Percentiles rank a stretch among this genome's conserved stretches.
Conservation (phyloP, 2,113 vertebrate species). For the Tinamus guttatus region DNA sequence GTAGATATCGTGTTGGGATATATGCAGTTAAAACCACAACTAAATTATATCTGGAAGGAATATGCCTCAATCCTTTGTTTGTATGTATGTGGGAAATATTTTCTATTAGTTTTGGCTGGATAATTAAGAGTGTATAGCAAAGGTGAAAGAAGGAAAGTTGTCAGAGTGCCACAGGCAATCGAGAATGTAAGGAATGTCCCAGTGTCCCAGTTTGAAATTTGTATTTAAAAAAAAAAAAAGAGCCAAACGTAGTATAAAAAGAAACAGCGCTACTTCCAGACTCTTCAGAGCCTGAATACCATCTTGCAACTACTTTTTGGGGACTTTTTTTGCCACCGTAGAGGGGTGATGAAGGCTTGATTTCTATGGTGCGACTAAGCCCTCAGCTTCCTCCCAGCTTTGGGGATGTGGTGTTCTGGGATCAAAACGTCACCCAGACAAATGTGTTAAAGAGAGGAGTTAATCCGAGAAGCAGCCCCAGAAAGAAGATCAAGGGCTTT, state of each 20-base stretch:
- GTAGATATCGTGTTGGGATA: neutral
- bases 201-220: neutral
- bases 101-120: slow-evolving; percentile 14
- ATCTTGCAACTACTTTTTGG: neutral
- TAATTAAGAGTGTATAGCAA: neutral
- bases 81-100: slow-evolving; percentile 26
- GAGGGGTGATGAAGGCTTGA: neutral
- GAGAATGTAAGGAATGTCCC: neutral
- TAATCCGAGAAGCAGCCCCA: neutral
- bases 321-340: neutral
- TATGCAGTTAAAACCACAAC: slow-evolving; percentile 40
- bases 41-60: slow-evolving; percentile 49
- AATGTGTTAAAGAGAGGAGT: neutral
- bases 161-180: neutral
- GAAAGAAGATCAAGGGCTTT: neutral
- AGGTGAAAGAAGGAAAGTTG: slow-evolving; percentile 1
- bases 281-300: neutral
- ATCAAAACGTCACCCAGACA: neutral
- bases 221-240: neutral
- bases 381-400: neutral
- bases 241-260: neutral
- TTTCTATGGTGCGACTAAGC: neutral
- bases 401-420: neutral
- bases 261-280: neutral
- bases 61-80: slow-evolving; percentile 49